phyloP scores from a whole-genome alignment of 2,113 vertebrate genomes.

The Chascanopsetta lugubris region DNA sequence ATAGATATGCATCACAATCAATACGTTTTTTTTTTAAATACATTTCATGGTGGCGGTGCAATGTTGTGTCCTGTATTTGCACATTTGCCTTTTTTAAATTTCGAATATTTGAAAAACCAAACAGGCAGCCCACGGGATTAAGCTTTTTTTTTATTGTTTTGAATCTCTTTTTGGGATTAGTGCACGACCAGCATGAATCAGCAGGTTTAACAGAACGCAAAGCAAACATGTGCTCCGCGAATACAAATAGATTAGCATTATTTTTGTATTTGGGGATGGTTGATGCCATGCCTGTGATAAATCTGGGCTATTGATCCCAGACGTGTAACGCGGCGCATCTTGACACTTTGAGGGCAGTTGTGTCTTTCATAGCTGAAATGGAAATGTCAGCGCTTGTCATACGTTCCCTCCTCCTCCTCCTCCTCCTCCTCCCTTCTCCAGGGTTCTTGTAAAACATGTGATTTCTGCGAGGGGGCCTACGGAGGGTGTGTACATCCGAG shows the following conservation, averaged over 20 bases:
- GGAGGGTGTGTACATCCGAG: slow-evolving; percentile 17
- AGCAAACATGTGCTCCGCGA: slow-evolving; percentile 11
- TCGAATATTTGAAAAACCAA: too few species aligned
- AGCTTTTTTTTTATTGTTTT: neutral
- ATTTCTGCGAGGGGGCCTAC: slow-evolving; percentile 51
- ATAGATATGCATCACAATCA: too few species aligned
- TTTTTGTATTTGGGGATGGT: slow-evolving; percentile 38
- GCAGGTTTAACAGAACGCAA: slow-evolving; percentile 7
- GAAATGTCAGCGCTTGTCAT: slow-evolving; percentile 74
- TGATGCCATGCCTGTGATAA: slow-evolving; percentile 53
- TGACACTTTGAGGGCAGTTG: slow-evolving; percentile 75
- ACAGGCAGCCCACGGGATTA: too few species aligned
- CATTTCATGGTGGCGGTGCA: too few species aligned
- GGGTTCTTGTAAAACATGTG: slow-evolving; percentile 73
- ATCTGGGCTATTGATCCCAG: slow-evolving; percentile 52
- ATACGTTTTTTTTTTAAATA: too few species aligned
- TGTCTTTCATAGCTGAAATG: slow-evolving; percentile 62
- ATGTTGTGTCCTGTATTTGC: too few species aligned
- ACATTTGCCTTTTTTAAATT: too few species aligned
- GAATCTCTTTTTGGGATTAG: neutral
- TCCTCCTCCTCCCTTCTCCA: too few species aligned
- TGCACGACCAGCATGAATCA: slow-evolving; percentile 17
- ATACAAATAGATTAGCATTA: slow-evolving; percentile 32
- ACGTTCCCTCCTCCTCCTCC: slow-evolving; percentile 33
- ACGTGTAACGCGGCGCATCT: slow-evolving; percentile 25